Evolutionary conservation across 2,113 vertebrate species (phyloP).

Genomic region (Serilophus lunatus): DNA sequence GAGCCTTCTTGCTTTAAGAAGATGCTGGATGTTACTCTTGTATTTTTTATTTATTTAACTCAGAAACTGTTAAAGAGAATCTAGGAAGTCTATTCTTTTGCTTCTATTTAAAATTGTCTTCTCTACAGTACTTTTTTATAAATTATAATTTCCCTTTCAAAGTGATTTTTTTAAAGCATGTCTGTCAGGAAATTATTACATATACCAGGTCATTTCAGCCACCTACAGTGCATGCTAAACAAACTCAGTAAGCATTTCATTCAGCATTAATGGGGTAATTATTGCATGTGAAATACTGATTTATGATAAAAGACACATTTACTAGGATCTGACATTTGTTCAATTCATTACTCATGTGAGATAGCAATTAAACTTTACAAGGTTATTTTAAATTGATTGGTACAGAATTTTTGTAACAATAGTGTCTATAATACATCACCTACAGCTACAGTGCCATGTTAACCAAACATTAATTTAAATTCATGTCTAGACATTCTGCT

Average conservation of each 20-base stretch:
- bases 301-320: slow-evolving; percentile 48
- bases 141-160: background rate
- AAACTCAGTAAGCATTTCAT: slow-evolving; percentile 27
- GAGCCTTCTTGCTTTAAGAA: background rate
- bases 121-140: background rate
- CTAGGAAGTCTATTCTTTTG: background rate
- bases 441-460: background rate
- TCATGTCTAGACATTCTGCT: background rate
- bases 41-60: background rate
- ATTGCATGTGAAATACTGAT: slow-evolving; percentile 32
- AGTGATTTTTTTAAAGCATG: background rate
- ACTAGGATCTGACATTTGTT: slow-evolving; percentile 41
- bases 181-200: background rate
- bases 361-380: slow-evolving; percentile 57
- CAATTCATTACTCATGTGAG: slow-evolving; percentile 41
- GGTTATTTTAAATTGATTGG: slow-evolving; percentile 44
- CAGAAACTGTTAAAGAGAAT: background rate
- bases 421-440: background rate
- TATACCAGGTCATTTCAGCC: slow-evolving; percentile 7
- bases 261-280: slow-evolving; percentile 48
- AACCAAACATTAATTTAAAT: background rate
- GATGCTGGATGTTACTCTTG: background rate
- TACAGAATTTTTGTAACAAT: background rate
- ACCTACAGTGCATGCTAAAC: background rate
- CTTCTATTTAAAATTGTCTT: background rate